Base-by-base conservation (phyloP, 1,140 invertebrate species). In the Chironomus tepperi region DNA sequence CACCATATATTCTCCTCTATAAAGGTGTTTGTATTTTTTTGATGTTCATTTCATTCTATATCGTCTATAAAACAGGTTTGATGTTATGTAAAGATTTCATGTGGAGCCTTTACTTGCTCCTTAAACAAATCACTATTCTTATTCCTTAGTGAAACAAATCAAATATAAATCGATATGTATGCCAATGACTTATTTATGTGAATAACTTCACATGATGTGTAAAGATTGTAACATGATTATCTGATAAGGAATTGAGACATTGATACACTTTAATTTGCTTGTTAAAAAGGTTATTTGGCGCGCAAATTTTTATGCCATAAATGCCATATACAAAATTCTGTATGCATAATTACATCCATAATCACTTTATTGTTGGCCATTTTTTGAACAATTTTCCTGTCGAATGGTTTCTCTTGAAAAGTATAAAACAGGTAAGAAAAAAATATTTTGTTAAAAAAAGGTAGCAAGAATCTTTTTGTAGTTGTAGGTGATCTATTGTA, bases 401-500 rank as follows among this genome's bases (percentile, higher is more conserved):
- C 5, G 24, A 34, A 34, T 34, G 24, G 2, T 34, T 34, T 34
- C 24, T 34, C 2, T 5, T 34, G 1, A 34, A 34, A 34, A 34
- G 15, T 9, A 15, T 5, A 57, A 57, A 57, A 5, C 47, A 57
- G 47, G 47, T 57, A 57, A 57, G 24, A 34, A 34, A 57, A 57
- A 12, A 12, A 15, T 12, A n/a, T 57, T 15, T 57, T 12, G 47
- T 57, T 57, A n/a, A 12, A 57, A n/a, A 57, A 57, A 57, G 47
- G 47, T 57, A 57, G 47, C 47, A 57, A n/a, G 47, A n/a, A 9
- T 57, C n/a, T 57, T 57, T 57, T 57, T 57, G 43, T 57, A n/a
- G 47, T 57, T 57, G 47, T 57, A 57, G 47, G 47, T 57, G 47
- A 57, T 15, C 47, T 57, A 57, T 57, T 57, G 47, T 57, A 57